Base-by-base conservation (phyloP, 2,888 invertebrate genomes). In the Euclidia mi region DNA sequence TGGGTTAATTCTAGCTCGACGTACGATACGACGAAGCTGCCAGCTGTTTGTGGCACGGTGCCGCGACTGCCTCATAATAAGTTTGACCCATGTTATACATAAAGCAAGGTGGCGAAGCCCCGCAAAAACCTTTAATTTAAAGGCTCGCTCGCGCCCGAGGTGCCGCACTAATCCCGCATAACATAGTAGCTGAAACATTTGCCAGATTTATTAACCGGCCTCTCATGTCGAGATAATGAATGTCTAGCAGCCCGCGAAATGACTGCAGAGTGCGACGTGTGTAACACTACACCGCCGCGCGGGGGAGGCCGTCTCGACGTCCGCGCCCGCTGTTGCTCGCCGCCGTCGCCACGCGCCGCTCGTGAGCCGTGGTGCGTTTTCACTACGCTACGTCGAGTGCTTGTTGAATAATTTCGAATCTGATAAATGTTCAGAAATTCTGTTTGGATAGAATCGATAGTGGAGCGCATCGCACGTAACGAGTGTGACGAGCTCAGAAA, bases 121-220 rank as follows among this genome's bases (percentile, higher is more conserved):
- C 72, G 71, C 78, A 72, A 82, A 81, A 80, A 79, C 74, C 79
- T 80, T 78, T 79, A 81, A 83, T 85, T 82, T 83, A 83, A 82
- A 78, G 80, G 75, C 68, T 74, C 56, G 66, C 40, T 34, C 66
- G 59, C 69, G 59, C 20, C 66, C 68, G 65, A 68, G 73, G 62
- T 71, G 71, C 70, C 76, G 71, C 76, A 58, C 80, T 83, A 79
- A 86, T 85, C 80, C 79, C 68, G 81, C 80, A 83, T 83, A 84
- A 83, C 84, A 71, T 81, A 83, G 79, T 76, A 78, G 76, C 67
- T 75, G 70, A 81, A 84, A 78, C 77, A 78, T 81, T 79, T 65
- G 63, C 57, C 67, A 81, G 81, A 84, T 84, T 85, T 85, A 84
- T 83, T 77, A 77, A 80, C 73, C 62, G 56, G 57, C 64, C 78